Evolutionary conservation across 2,888 invertebrate species (phyloP), one percentile per base, ranked within the genome.

Genomic region (Leptopilina myrica): DNA sequence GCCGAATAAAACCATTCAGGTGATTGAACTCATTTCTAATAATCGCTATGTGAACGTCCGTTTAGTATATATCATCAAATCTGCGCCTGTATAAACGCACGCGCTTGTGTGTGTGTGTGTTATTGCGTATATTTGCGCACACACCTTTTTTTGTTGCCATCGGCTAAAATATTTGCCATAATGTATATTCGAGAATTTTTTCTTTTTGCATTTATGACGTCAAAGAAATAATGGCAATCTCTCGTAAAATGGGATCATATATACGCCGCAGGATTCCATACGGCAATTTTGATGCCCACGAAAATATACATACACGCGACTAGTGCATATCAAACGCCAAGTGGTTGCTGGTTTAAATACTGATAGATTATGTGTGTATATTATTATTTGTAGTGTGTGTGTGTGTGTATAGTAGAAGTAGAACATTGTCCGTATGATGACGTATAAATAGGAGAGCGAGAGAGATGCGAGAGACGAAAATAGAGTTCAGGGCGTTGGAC

Each of bases 401-500:
- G n/a, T n/a, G 26, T 33, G 43, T 43, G 7, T 43, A 43, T 43
- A 85, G 85, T 89, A 88, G 86, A 90, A 89, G 89, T 90, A 86
- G 90, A 89, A 89, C 90, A 87, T 89, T 89, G 88, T 90, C 87
- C 87, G 86, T 88, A 86, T 83, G 86, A 87, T 84, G 84, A 82
- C 79, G 80, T 89, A 90, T 89, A 89, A 90, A 90, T 90, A 89
- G 89, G 83, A 80, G 82, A 85, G 82, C 90, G 89, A 89, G 83
- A 80, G 82, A 85, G 82, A 85, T 83, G 80, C 79, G 78, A 43
- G 84, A 86, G 84, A 86, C 87, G 81, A 83, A 89, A 89, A 90
- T 90, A 90, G 86, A 81, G 84, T 79, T 49, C 86, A 85, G 89
- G 89, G 87, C 88, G 88, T 89, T 89, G 89, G 89, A 90, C 89